Evolutionary conservation across 2,113 vertebrate species (phyloP).

Genomic region (Jaculus jaculus): DNA sequence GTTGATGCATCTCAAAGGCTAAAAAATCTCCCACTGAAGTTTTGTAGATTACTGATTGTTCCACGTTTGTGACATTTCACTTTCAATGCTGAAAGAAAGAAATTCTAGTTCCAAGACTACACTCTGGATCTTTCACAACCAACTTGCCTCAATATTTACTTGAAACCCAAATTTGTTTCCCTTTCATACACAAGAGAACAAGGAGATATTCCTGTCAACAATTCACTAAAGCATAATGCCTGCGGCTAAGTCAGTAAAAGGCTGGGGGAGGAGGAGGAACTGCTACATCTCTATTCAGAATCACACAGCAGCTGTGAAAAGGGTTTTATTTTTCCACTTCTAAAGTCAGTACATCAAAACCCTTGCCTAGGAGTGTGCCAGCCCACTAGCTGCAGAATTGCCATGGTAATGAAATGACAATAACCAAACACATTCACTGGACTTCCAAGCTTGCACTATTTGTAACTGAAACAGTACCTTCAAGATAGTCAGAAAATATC

Average conservation of each 20-base stretch:
- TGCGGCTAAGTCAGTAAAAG: slow-evolving; percentile 50
- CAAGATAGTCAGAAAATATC: not conserved
- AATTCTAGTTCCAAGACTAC: slow-evolving; percentile 9
- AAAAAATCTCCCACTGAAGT: not conserved
- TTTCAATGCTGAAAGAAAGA: not conserved
- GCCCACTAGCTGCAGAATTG: slow-evolving; percentile 5
- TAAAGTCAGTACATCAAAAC: slow-evolving; percentile 49
- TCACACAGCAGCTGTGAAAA: slow-evolving; percentile 48
- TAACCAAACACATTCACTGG: not conserved
- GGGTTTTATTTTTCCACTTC: slow-evolving; percentile 32
- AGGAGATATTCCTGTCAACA: slow-evolving; percentile 42
- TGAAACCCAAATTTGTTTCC: slow-evolving; percentile 53
- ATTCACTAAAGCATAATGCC: slow-evolving; percentile 39
- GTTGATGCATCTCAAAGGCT: not conserved
- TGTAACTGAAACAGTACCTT: slow-evolving; percentile 8
- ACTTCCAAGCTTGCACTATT: not conserved
- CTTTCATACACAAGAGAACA: slow-evolving; percentile 46
- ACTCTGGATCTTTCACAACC: slow-evolving; percentile 46
- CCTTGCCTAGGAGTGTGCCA: not conserved
- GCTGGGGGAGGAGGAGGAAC: not conserved
- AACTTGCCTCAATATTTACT: slow-evolving; percentile 57
- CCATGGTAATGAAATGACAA: slow-evolving; percentile 29
- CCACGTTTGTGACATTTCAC: not conserved
- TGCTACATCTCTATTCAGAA: slow-evolving; percentile 58
- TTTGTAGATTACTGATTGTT: not conserved